A percentile compares a stretch with the other conserved stretches of the same genome.
Conservation (phyloP, 2,888 invertebrate genomes). For the Taphrorychus bicolor region DNA sequence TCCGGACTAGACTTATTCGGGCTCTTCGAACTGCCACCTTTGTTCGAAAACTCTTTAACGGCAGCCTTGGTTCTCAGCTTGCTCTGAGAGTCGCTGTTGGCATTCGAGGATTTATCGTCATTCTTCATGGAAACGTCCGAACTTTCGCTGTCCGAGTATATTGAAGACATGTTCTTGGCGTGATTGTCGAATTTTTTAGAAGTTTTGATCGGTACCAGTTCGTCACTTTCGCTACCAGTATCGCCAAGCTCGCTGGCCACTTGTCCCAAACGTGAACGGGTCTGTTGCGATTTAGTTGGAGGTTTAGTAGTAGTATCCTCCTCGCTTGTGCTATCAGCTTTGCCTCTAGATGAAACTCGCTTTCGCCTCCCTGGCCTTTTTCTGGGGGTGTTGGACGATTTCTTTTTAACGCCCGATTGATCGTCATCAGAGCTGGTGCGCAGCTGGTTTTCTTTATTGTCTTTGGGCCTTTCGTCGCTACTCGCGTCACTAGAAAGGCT, state of each 20-base stretch:
- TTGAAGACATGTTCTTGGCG: slow-evolving; percentile 69
- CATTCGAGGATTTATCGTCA: slow-evolving; percentile 67
- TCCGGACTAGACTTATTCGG: slow-evolving; percentile 50
- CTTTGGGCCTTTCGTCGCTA: slow-evolving; percentile 57
- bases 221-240: slow-evolving; percentile 81
- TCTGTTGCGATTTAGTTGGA: slow-evolving; percentile 56
- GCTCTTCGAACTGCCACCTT: slow-evolving; percentile 54
- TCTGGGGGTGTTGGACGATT: slow-evolving; percentile 27
- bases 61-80: slow-evolving; percentile 82
- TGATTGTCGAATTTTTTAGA: slow-evolving; percentile 56
- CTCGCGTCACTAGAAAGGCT: slow-evolving; percentile 64
- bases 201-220: slow-evolving; percentile 61
- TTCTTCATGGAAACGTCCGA: slow-evolving; percentile 66
- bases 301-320: slow-evolving; percentile 64
- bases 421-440: slow-evolving; percentile 63
- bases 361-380: slow-evolving; percentile 51
- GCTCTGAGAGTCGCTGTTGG: slow-evolving; percentile 72
- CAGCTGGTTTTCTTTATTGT: slow-evolving; percentile 61
- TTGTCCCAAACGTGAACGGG: slow-evolving; percentile 69
- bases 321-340: slow-evolving; percentile 69
- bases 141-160: slow-evolving; percentile 83
- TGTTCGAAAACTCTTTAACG: slow-evolving; percentile 79
- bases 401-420: slow-evolving; percentile 53
- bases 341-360: slow-evolving; percentile 50
- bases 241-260: slow-evolving; percentile 78